Base-by-base conservation (phyloP, 2,888 invertebrate genomes). In the Folsomia candida region DNA sequence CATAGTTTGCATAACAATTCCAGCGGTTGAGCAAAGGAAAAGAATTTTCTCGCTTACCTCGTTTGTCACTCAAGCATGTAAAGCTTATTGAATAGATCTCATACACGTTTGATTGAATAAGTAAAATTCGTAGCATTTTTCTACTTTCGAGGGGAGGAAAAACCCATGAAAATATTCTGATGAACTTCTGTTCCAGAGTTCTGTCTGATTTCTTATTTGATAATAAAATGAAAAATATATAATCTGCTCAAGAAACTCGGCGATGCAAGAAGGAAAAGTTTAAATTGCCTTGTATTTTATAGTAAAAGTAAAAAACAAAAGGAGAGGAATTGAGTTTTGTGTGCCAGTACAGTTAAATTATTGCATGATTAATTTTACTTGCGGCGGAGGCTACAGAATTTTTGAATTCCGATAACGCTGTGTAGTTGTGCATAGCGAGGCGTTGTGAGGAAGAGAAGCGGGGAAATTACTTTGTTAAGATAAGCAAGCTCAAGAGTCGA, bases 1-100 rank as follows among this genome's bases (percentile, higher is more conserved):
- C 54, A 54, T 54, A 54, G 54, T 54, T 54, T 54, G 54, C 54
- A 54, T 54, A 54, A 54, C 54, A 54, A 54, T 54, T 22, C 22
- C 54, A 54, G n/a, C 54, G 20, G 54, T 54, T 54, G 54, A 54
- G 20, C n/a, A 54, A 54, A 54, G 54, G 54, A 54, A n/a, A 54
- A 14, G 54, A 54, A 54, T 54, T 22, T 22, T 6, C 18, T 20
- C 18, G 18, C 22, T 54, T 54, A 54, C 20, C 54, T 54, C 54
- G 54, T 54, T 54, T 54, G 54, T 54, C 22, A 22, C 22, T 54
- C 22, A 54, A 6, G 54, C 54, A 14, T 22, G 54, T 54, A 54
- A 54, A 54, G 20, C 54, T 18, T 54, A 54, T 54, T 22, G 54
- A 54, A 54, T 54, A 22, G 54, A 54, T 54, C 37, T 37, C 20